Conservation (phyloP, 2,797 vertebrate genomes). For the Enoplosus armatus region DNA sequence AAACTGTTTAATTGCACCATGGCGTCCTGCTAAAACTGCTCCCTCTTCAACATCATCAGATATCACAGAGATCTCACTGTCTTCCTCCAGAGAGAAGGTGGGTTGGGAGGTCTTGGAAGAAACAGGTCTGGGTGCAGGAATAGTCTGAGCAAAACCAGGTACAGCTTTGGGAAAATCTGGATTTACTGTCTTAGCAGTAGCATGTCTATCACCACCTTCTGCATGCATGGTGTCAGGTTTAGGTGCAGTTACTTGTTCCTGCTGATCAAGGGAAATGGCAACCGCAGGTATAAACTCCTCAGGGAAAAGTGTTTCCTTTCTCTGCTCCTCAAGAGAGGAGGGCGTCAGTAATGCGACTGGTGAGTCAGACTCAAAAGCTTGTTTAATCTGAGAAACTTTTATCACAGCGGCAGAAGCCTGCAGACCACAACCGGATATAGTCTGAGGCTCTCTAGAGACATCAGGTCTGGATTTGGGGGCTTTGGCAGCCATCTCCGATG, state of each 20-base stretch:
- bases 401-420: conserved; percentile 81
- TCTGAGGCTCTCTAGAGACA: conserved; percentile 49
- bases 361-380: conserved; percentile 84
- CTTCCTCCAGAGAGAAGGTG: neutral
- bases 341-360: conserved; percentile 21
- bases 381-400: conserved; percentile 85
- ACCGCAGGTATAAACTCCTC: conserved; percentile 82
- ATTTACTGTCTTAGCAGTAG: neutral
- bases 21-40: conserved; percentile 34
- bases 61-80: neutral
- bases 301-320: conserved; percentile 72
- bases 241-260: conserved; percentile 32
- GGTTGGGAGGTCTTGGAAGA: conserved; percentile 3
- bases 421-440: conserved; percentile 85
- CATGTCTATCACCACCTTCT: conserved; percentile 4
- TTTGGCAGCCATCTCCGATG: conserved; percentile 42
- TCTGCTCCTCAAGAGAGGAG: conserved; percentile 50
- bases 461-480: conserved; percentile 49
- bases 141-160: no score
- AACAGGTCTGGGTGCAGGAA: neutral
- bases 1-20: conserved; percentile 71
- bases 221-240: conserved; percentile 5
- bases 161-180: conserved; percentile 30
- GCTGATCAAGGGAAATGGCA: conserved; percentile 56
- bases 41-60: conserved; percentile 35